phyloP scores from a whole-genome alignment of 2,113 vertebrate species.

The Chionis minor region DNA sequence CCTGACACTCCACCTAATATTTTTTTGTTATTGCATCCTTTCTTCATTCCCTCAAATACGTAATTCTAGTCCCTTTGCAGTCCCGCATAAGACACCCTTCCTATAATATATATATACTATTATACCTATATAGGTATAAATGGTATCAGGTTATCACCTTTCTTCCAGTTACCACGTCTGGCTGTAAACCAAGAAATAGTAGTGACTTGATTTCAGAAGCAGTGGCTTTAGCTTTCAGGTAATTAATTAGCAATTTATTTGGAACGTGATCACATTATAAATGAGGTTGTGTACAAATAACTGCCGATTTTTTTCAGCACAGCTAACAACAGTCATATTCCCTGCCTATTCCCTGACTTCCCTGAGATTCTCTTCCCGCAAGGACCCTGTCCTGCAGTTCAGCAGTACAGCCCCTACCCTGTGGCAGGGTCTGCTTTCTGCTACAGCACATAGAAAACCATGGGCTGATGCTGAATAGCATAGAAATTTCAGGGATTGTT shows the following conservation, averaged over 20 bases:
- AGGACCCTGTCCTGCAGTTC: neutral
- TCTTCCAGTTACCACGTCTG: neutral
- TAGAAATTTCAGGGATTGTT: neutral
- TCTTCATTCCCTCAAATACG: neutral
- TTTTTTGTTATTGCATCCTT: neutral
- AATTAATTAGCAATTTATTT: neutral
- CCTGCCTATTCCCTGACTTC: rapidly evolving
- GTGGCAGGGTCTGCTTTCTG: neutral
- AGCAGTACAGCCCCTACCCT: neutral
- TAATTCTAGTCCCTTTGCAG: neutral
- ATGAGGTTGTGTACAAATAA: neutral
- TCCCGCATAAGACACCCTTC: neutral
- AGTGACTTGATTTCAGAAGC: neutral
- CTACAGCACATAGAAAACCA: neutral
- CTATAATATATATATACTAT: neutral
- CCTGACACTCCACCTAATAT: neutral
- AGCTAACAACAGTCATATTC: neutral
- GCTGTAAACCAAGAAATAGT: neutral
- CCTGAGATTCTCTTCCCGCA: neutral
- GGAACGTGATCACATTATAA: neutral
- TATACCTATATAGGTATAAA: neutral
- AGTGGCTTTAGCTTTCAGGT: neutral
- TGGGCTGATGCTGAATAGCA: neutral
- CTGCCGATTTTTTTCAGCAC: neutral
- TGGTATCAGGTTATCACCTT: neutral